Evolutionary conservation across 2,888 invertebrate genomes (phyloP).

Genomic region (Limnephilus marmoratus): DNA sequence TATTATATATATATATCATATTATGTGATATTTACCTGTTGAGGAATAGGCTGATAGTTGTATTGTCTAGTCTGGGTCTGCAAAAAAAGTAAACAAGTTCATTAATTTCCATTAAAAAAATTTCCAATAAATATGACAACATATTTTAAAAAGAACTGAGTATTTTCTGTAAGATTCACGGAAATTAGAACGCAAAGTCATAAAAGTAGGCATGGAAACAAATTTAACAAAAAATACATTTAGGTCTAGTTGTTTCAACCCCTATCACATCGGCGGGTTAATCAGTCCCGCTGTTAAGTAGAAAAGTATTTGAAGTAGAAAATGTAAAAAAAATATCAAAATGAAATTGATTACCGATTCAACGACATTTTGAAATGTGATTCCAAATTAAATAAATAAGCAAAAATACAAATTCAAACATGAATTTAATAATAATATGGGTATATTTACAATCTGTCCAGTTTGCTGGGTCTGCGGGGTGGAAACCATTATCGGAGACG

Average conservation of each 20-base stretch:
- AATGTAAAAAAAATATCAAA: background rate
- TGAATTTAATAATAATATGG: background rate
- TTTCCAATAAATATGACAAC: no score
- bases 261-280: background rate
- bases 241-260: background rate
- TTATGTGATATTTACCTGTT: background rate
- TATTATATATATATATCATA: no score
- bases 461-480: background rate
- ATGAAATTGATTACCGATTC: no score
- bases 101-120: background rate
- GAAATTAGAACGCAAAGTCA: background rate
- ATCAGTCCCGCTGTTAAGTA: background rate
- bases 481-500: background rate
- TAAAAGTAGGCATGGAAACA: background rate
- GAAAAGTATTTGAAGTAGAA: background rate
- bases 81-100: background rate
- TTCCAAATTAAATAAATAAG: no score
- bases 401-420: no score
- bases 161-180: background rate
- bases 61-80: background rate
- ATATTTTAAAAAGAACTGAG: no score
- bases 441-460: background rate
- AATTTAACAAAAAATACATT: background rate
- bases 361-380: no score
- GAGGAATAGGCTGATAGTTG: background rate